Evolutionary conservation across 1,140 invertebrate species (phyloP).

Genomic region (Ditylenchus dipsaci): DNA sequence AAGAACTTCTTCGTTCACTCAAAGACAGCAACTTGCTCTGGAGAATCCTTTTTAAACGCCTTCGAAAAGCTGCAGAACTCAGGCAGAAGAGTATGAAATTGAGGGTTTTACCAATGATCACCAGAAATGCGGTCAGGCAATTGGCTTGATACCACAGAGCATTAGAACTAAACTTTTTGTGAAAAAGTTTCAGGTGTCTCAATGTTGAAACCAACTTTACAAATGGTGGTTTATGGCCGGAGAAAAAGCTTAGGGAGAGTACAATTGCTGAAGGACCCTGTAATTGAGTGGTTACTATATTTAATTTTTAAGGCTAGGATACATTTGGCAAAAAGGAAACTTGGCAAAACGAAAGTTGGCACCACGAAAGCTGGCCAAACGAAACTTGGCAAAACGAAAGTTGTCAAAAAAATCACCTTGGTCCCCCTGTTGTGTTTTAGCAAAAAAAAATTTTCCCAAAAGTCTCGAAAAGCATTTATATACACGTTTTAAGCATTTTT

Average conservation of each 20-base stretch:
- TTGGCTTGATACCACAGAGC: constrained; percentile 15
- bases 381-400: no score
- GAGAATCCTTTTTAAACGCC: constrained; percentile 12
- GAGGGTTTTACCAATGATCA: constrained; percentile 35
- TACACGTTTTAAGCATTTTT: no score
- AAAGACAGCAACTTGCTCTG: constrained; percentile 1
- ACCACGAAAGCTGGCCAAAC: no score
- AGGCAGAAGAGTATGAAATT: constrained; percentile 39
- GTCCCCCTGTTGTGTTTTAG: no score
- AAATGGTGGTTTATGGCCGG: constrained; percentile 10
- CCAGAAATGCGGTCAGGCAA: constrained; percentile 30
- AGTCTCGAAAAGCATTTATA: no score
- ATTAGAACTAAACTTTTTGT: background rate
- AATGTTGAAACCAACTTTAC: background rate
- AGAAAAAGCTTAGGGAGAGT: constrained; percentile 18
- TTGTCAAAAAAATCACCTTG: no score
- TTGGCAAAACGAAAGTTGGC: no score
- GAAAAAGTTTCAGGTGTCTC: no score
- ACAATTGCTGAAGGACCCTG: constrained; percentile 27
- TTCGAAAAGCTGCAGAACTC: constrained; percentile 26
- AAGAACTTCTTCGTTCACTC: constrained; percentile 1
- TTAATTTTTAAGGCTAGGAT: no score
- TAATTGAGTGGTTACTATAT: background rate
- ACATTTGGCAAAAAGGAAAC: no score
- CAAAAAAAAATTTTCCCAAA: no score